Evolutionary conservation across 1,140 invertebrate species (phyloP), one percentile per base, ranked within the genome.

Genomic region (Diabrotica virgifera): DNA sequence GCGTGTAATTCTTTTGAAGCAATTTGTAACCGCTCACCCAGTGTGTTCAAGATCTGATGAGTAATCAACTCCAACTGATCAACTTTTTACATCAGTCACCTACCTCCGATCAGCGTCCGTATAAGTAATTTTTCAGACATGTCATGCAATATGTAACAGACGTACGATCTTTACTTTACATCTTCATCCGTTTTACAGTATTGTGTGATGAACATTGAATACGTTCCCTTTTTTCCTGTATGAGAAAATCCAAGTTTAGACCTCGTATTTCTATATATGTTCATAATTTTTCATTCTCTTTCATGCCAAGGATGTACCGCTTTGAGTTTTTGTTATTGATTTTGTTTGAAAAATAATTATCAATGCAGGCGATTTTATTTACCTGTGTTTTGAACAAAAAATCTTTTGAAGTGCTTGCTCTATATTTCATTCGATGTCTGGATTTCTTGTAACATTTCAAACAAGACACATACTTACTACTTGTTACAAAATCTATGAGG

Each of bases 101-200:
- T 62, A 62, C 60, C 60, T 54, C 51, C 24, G 52, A 37, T 10
- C 6, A n/a, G 6, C 12, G 36, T 40, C 51, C 58, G 40, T 59
- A 59, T 59, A 62, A 54, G 60, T 54, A 40, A 62, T 54, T 62
- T 62, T 54, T 13, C 51, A 52, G 46, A 46, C 52, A 36, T 13
- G 35, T 62, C 60, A 62, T 62, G 60, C 54, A 62, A 62, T 62
- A 62, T 62, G 60, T 54, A 62, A 38, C 60, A 62, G 60, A 36
- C 52, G 60, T 62, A 46, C 38, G 52, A 36, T 54, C 52, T 35
- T 54, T 54, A 54, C 59, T 50, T 62, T 36, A 62, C 60, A 62
- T 62, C 60, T 62, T 62, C 60, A 62, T 62, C 36, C 51, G 52
- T 55, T 62, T 62, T 62, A 40, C 60, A 54, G 52, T 62, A 62